These are phyloP conservation scores for Sitodiplosis mosellana DNA, from an alignment of 1,140 invertebrate genomes.

Conservation along the genomic window DNA sequence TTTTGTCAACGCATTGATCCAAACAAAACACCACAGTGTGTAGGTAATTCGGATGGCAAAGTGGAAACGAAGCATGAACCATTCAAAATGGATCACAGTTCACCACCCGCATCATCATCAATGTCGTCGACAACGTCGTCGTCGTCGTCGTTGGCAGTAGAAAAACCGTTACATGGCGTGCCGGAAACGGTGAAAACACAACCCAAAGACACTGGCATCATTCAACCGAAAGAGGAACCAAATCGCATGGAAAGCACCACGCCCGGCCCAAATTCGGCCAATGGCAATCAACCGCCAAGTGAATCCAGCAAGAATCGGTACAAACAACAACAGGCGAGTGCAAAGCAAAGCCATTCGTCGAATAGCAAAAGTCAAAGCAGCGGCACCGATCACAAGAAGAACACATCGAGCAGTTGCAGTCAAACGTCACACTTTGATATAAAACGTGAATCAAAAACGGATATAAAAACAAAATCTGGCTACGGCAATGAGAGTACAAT, in stretches of 20 bases:
- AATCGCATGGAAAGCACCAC: too few relatives aligned
- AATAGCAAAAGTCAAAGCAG: background rate
- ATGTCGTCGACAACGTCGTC: background rate
- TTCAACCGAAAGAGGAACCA: too few relatives aligned
- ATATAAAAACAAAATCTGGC: background rate
- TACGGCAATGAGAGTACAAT: background rate
- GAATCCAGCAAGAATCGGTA: background rate
- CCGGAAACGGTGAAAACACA: too few relatives aligned
- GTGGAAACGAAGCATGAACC: too few relatives aligned
- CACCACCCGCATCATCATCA: background rate
- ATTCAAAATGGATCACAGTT: too few relatives aligned
- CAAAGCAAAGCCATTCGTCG: background rate
- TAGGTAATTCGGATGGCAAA: too few relatives aligned
- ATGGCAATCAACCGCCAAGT: background rate
- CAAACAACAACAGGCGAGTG: background rate
- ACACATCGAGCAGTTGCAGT: background rate
- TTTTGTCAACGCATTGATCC: background rate
- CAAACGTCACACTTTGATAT: background rate
- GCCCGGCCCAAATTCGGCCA: background rate
- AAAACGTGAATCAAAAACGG: background rate
- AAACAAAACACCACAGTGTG: background rate
- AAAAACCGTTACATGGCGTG: background rate
- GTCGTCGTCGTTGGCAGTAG: background rate
- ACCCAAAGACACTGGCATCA: too few relatives aligned
- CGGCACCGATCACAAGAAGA: background rate